These are phyloP conservation scores for Willisornis vidua DNA, from an alignment of 2,113 vertebrate genomes.

Conservation along the genomic window DNA sequence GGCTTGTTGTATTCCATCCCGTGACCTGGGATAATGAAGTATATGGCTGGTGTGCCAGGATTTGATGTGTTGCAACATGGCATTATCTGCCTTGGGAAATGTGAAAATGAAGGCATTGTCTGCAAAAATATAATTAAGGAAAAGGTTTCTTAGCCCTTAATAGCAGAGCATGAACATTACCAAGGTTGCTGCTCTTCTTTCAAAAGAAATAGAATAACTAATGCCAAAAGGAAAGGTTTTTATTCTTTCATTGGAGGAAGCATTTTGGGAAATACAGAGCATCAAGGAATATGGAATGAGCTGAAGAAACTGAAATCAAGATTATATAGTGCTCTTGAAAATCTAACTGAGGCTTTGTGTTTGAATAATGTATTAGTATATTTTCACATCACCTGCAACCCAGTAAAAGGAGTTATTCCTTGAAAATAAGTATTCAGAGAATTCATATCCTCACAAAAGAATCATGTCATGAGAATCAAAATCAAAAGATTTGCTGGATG, in stretches of 20 bases:
- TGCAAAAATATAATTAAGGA: constrained; percentile 37
- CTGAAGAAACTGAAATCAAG: background rate
- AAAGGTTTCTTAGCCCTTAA: constrained; percentile 16
- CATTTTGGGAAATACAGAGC: background rate
- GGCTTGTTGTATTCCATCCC: background rate
- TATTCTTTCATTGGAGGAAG: background rate
- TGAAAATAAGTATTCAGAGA: constrained; percentile 24
- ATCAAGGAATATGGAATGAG: background rate
- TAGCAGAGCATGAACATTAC: background rate
- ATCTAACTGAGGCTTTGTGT: background rate
- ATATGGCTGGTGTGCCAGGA: background rate
- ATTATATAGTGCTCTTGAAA: background rate
- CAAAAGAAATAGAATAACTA: background rate
- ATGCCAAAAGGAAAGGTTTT: background rate
- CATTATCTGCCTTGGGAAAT: constrained; percentile 49
- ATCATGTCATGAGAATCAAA: background rate
- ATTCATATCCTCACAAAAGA: constrained; percentile 5
- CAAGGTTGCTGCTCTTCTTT: background rate
- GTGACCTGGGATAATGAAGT: constrained; percentile 9
- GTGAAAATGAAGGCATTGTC: constrained; percentile 22
- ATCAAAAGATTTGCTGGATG: background rate
- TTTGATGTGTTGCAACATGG: constrained; percentile 10
- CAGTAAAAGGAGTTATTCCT: constrained; percentile 1
- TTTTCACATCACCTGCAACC: constrained; percentile 10
- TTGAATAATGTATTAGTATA: constrained; percentile 19